phyloP scores from a whole-genome alignment of 2,113 vertebrate species.

The Agapornis roseicollis region DNA sequence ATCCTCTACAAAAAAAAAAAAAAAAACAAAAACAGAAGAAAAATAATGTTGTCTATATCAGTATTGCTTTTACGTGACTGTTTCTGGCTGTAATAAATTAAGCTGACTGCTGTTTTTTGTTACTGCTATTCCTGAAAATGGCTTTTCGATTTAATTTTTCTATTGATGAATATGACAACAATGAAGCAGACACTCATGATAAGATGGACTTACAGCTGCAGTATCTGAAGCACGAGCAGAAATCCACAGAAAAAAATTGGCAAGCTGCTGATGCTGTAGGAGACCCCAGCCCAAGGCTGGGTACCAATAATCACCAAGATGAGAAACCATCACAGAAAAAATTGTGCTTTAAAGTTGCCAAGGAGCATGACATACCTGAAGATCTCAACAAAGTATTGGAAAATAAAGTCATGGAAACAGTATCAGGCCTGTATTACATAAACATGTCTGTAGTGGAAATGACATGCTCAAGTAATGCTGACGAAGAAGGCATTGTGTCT shows the following conservation, averaged over 20 bases:
- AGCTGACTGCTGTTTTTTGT: background rate
- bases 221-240: background rate
- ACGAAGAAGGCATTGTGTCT: constrained; percentile 78
- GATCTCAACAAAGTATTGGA: constrained; percentile 59
- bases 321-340: background rate
- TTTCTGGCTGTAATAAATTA: background rate
- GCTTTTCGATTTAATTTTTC: constrained; percentile 77
- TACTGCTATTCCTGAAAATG: constrained; percentile 50
- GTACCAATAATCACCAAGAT: background rate
- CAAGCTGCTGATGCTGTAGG: background rate
- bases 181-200: background rate
- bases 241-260: background rate
- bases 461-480: background rate
- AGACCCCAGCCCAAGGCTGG: background rate
- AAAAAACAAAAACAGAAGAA: background rate
- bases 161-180: constrained; percentile 42
- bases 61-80: background rate
- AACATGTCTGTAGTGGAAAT: constrained; percentile 53
- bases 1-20: too few relatives aligned
- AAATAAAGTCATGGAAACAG: constrained; percentile 59
- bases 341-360: constrained; percentile 33
- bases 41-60: background rate
- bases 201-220: background rate
- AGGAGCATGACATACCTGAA: constrained; percentile 68
- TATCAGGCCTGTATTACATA: background rate